phyloP scores from a whole-genome alignment of 1,140 invertebrate genomes.

The Lepidurus couesii region DNA sequence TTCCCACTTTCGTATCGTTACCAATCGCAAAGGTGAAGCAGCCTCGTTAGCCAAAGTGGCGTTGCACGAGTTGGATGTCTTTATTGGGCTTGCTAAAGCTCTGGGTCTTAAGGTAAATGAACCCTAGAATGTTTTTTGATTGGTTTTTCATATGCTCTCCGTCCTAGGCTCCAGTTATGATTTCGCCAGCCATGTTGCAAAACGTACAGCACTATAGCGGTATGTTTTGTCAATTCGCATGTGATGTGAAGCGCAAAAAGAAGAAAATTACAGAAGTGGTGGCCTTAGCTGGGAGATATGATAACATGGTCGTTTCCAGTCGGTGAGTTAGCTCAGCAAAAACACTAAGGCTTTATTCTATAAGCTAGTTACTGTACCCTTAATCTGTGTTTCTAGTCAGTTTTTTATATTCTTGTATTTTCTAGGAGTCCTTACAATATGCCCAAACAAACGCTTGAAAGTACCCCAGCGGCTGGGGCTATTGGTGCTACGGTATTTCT shows the following conservation, averaged over 20 bases:
- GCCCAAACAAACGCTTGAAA: background rate
- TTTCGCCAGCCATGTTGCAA: constrained; percentile 59
- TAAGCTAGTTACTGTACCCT: background rate
- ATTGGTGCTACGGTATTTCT: constrained; percentile 70
- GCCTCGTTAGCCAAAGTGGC: constrained; percentile 60
- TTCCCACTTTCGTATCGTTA: constrained; percentile 54
- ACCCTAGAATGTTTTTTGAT: background rate
- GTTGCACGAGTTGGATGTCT: constrained; percentile 63
- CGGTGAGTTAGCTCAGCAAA: constrained; percentile 38
- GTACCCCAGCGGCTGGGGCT: constrained; percentile 43
- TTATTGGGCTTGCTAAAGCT: constrained; percentile 59
- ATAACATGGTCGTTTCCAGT: constrained; percentile 46
- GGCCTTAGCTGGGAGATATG: constrained; percentile 59
- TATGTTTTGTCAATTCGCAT: constrained; percentile 64
- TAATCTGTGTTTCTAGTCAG: background rate
- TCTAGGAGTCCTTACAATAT: constrained; percentile 25
- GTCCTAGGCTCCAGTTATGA: constrained; percentile 53
- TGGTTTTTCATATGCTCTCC: background rate
- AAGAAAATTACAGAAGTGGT: constrained; percentile 54
- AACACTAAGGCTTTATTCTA: background rate
- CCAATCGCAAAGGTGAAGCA: constrained; percentile 57
- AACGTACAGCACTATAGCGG: constrained; percentile 62
- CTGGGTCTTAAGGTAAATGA: constrained; percentile 64
- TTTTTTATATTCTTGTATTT: background rate
- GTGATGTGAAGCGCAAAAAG: constrained; percentile 55